Evolutionary conservation across 2,797 vertebrate species (phyloP).

Genomic region (Myotis daubentonii): DNA sequence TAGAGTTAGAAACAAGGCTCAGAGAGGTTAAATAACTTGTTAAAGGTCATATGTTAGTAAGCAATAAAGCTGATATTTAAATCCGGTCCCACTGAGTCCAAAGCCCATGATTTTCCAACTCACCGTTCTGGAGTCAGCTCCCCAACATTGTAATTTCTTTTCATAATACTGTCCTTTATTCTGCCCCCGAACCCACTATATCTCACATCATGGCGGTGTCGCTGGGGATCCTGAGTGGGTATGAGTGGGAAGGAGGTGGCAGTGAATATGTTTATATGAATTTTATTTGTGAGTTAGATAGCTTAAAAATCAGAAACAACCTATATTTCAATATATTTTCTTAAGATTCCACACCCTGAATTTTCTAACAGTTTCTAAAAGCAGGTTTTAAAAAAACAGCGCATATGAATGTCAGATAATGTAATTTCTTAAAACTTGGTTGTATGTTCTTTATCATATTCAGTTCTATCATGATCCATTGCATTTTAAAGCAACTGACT

Average conservation of each 20-base stretch:
- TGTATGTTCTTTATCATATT: neutral
- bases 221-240: neutral
- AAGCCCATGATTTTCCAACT: neutral
- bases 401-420: neutral
- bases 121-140: neutral
- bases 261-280: neutral
- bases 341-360: neutral
- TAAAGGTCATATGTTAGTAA: neutral
- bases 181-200: neutral
- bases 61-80: neutral
- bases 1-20: neutral
- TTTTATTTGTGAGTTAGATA: neutral
- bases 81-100: neutral
- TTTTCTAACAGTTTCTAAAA: constrained; percentile 35
- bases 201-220: neutral
- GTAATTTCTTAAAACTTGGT: constrained; percentile 41
- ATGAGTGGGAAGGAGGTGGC: neutral
- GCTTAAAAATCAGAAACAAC: neutral
- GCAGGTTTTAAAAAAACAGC: neutral
- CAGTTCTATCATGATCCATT: neutral
- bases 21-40: neutral
- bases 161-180: neutral
- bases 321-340: neutral
- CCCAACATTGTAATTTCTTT: neutral
- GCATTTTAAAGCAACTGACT: neutral